Base-by-base conservation (phyloP, 2,888 invertebrate genomes). In the Perizoma flavofasciatum region DNA sequence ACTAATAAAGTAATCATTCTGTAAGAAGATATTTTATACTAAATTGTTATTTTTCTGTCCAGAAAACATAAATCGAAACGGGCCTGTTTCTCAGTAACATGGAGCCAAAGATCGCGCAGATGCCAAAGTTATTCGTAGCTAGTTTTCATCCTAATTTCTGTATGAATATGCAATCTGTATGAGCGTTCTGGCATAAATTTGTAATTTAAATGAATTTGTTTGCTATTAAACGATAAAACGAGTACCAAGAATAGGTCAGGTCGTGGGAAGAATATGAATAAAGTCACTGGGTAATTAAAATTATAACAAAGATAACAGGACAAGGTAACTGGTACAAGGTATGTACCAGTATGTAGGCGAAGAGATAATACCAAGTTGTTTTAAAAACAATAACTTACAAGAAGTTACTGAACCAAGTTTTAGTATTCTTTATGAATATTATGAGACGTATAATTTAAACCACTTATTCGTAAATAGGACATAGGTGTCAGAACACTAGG, bases 151-250 rank as follows among this genome's bases (percentile, higher is more conserved):
- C 46, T 7, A 10, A 46, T 32, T 46, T 46, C 9, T 7, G 33
- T 7, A 46, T 32, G 32, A 46, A 9, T 46, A 46, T 32, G 9
- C 6, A 45, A 22, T 7, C 9, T 6, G 35, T 6, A 45, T 33
- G 5, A 46, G 33, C 5, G 32, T 33, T 46, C 33, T 46, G 9
- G 46, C 46, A 46, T 46, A 46, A n/a, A 46, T 46, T 8, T 7
- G 22, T 44, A 44, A 44, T 11, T 44, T 11, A 11, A 44, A 46
- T 46, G 5, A 9, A 46, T 33, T 5, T 46, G 7, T 46, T 46
- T 5, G 22, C 7, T 11, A 44, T 11, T 11, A 11, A 44, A 10
- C 3, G 10, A 11, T 37, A 7, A 37, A 4, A 37, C 37, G n/a
- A 7, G 32, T 22, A n/a, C 5, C 32, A 4, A 32, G 32, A 7